Evolutionary conservation across 2,888 invertebrate genomes (phyloP), one percentile per base, ranked within the genome.

Genomic region (Ophioninae sp.): DNA sequence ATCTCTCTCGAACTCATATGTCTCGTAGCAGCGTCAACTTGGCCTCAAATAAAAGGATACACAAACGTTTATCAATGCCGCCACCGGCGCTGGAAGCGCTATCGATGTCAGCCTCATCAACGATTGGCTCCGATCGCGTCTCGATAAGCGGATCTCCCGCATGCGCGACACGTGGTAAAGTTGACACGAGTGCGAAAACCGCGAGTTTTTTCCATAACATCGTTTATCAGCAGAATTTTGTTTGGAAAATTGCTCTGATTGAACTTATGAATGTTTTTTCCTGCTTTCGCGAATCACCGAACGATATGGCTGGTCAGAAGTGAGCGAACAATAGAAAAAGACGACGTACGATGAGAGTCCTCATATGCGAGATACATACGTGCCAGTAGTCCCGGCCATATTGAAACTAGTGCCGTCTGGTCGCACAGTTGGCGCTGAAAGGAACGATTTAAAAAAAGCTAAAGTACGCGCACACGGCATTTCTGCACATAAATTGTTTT

Each of bases 1-100:
- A 30, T 30, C 30, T 1, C 30, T 30, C 30, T 30, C 30, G 3
- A 30, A 30, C 30, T 30, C 30, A 30, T 30, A 30, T 30, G 3
- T 30, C 30, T 2, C 30, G 1, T 30, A 30, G 30, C 30, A 30
- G 30, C 30, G 30, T 30, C 30, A 2, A 30, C 30, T 30, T 1
- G 30, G 30, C 30, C 30, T 30, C 30, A 80, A 44, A 59, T 68
- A 84, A 87, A 75, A 84, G 84, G 83, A 87, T 86, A 92, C 92
- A 92, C 7, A 91, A 68, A 69, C 88, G 86, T 81, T 90, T 87
- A 75, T 89, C 85, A 41, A 86, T 76, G 30, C 79, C 58, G 59
- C 39, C 23, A 63, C 58, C 74, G 58, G 82, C 63, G 65, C 69
- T 77, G 69, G 81, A 75, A 68, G 23, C 82, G 68, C 58, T 68